Conservation (phyloP, 2,797 vertebrate genomes). For the Rhinichthys osculus region DNA sequence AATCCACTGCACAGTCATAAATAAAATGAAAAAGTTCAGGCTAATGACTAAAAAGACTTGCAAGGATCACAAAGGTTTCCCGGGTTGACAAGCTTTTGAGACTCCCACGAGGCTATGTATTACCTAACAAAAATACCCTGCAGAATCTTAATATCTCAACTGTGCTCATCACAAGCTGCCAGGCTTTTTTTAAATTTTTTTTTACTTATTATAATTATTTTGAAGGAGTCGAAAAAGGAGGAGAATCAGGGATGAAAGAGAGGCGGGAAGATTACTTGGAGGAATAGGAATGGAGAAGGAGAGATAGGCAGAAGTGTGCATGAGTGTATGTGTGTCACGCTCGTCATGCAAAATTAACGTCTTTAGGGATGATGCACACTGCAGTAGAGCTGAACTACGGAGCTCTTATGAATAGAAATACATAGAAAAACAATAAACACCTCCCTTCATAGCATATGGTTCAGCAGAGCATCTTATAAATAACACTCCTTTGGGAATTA, state of each 20-base stretch:
- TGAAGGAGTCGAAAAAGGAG: slow-evolving; percentile 23
- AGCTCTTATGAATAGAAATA: slow-evolving; percentile 21
- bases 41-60: slow-evolving; percentile 75
- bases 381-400: slow-evolving; percentile 5
- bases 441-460: slow-evolving; percentile 26
- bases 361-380: slow-evolving; percentile 38
- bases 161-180: slow-evolving; percentile 63
- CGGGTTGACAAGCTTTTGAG: slow-evolving; percentile 30
- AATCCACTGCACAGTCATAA: slow-evolving; percentile 74
- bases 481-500: slow-evolving; percentile 38
- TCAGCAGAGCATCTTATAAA: slow-evolving; percentile 39
- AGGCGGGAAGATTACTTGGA: slow-evolving; percentile 33
- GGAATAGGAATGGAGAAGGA: slow-evolving; percentile 21
- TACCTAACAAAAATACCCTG: slow-evolving; percentile 73
- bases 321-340: slow-evolving; percentile 34
- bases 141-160: slow-evolving; percentile 72
- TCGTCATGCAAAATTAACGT: slow-evolving; percentile 54
- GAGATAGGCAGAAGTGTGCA: slow-evolving; percentile 19
- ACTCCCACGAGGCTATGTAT: slow-evolving; percentile 56
- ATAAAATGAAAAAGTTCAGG: slow-evolving; percentile 74
- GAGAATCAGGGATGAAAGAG: slow-evolving; percentile 22
- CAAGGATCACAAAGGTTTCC: slow-evolving; percentile 57
- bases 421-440: slow-evolving; percentile 40
- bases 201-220: slow-evolving; percentile 45
- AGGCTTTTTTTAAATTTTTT: slow-evolving; percentile 47